Conservation (phyloP, 2,888 invertebrate species). For the Thyatira batis region DNA sequence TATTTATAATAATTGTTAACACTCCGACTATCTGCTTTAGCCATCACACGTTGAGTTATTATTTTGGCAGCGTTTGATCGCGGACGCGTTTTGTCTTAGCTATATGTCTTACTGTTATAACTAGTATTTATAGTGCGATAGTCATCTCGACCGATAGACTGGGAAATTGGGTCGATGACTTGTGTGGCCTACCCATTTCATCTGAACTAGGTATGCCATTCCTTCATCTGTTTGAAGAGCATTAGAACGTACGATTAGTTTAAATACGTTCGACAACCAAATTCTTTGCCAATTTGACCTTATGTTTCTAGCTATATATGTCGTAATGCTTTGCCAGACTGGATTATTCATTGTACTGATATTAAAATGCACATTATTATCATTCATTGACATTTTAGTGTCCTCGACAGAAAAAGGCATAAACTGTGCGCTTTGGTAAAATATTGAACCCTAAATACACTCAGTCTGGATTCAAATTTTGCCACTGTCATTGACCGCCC, state of each 20-base stretch:
- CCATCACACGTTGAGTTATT: slow-evolving; percentile 56
- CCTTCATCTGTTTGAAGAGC: slow-evolving; percentile 4
- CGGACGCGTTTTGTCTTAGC: slow-evolving; percentile 69
- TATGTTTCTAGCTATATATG: slow-evolving; percentile 1
- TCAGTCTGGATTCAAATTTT: slow-evolving; percentile 43
- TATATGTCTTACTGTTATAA: slow-evolving; percentile 41
- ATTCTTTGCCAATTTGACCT: slow-evolving; percentile 1
- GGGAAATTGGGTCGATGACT: slow-evolving; percentile 71
- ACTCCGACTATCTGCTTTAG: slow-evolving; percentile 34
- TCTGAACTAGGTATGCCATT: slow-evolving; percentile 13
- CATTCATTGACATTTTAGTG: slow-evolving; percentile 1
- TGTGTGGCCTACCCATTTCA: slow-evolving; percentile 38
- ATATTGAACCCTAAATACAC: slow-evolving; percentile 29
- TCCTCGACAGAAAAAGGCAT: slow-evolving; percentile 11
- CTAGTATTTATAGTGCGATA: slow-evolving; percentile 68
- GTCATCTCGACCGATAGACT: slow-evolving; percentile 61
- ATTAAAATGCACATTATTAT: slow-evolving; percentile 6
- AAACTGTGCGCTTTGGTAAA: slow-evolving; percentile 17
- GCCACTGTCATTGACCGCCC: slow-evolving; percentile 72
- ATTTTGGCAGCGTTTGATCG: slow-evolving; percentile 68
- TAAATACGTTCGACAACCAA: background rate
- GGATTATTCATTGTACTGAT: slow-evolving; percentile 1
- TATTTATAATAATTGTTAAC: slow-evolving; percentile 49
- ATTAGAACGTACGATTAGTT: background rate
- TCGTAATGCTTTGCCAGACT: background rate